phyloP scores from a whole-genome alignment of 2,888 invertebrate genomes.

The Eutolmus rufibarbis region DNA sequence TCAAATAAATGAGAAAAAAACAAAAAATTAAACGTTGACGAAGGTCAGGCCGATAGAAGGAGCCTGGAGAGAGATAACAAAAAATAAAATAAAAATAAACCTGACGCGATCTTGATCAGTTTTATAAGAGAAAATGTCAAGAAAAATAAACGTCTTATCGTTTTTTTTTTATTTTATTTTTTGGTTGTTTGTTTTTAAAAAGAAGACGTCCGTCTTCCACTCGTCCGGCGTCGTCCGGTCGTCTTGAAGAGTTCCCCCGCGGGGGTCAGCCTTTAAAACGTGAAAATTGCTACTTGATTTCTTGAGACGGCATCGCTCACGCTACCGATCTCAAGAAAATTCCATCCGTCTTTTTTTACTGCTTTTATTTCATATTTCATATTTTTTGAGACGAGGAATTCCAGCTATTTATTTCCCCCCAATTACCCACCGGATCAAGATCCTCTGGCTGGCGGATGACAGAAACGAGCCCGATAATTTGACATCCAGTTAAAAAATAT shows the following conservation, averaged over 20 bases:
- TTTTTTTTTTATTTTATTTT: no score
- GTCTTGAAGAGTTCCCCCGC: neutral
- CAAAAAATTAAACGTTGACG: neutral
- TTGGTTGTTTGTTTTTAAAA: neutral
- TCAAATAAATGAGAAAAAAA: neutral
- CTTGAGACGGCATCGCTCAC: neutral
- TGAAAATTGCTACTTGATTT: neutral
- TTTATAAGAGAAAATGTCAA: neutral
- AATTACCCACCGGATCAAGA: neutral
- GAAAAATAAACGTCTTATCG: neutral
- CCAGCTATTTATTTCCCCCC: neutral
- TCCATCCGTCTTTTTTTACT: neutral
- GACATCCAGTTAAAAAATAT: neutral
- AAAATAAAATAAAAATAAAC: neutral
- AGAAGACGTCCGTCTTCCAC: neutral
- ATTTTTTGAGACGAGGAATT: neutral
- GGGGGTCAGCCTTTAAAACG: neutral
- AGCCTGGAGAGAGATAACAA: neutral
- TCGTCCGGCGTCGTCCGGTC: neutral
- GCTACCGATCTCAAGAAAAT: neutral
- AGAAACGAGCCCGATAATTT: conserved; percentile 10
- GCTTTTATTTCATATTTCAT: neutral
- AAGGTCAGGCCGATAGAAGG: neutral
- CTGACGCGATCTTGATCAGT: neutral
- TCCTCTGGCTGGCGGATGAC: neutral